These are phyloP conservation scores for Adineta ricciae DNA, from an alignment of 2,888 invertebrate species.

Conservation along the genomic window DNA sequence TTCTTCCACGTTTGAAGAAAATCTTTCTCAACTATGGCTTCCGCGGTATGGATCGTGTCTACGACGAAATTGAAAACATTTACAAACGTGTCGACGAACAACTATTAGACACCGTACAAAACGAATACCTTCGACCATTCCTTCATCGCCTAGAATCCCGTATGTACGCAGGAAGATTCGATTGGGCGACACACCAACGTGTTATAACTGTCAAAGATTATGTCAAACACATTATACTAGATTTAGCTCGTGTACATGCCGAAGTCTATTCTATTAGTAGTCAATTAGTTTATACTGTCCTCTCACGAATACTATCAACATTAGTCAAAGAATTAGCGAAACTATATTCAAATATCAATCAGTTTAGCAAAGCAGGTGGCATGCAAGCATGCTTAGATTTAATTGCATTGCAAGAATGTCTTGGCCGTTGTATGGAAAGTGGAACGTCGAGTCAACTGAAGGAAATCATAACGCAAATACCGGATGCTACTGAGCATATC, in stretches of 20 bases:
- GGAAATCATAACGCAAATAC: not conserved
- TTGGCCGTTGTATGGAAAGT: not conserved
- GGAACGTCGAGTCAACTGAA: not conserved
- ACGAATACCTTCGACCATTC: not conserved
- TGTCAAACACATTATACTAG: not conserved
- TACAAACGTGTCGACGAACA: conserved; percentile 1
- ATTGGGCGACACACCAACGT: not conserved
- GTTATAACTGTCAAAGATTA: not conserved
- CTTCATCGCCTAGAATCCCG: not conserved
- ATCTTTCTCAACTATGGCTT: not conserved
- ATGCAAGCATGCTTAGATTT: conserved; percentile 7
- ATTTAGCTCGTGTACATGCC: conserved; percentile 6
- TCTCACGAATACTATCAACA: not conserved
- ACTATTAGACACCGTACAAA: not conserved
- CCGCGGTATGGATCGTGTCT: conserved; percentile 1
- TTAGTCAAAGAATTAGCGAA: not conserved
- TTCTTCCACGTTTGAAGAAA: not conserved
- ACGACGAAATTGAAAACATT: not conserved
- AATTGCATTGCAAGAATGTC: conserved; percentile 7
- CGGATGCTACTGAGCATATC: not conserved
- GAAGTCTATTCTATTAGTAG: not conserved
- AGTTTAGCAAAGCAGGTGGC: conserved; percentile 3
- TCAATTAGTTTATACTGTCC: not conserved
- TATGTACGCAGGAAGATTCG: not conserved
- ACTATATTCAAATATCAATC: not conserved